Evolutionary conservation across 2,888 invertebrate species (phyloP), one percentile per base, ranked within the genome.

Genomic region (Flabesymbios commensalis): DNA sequence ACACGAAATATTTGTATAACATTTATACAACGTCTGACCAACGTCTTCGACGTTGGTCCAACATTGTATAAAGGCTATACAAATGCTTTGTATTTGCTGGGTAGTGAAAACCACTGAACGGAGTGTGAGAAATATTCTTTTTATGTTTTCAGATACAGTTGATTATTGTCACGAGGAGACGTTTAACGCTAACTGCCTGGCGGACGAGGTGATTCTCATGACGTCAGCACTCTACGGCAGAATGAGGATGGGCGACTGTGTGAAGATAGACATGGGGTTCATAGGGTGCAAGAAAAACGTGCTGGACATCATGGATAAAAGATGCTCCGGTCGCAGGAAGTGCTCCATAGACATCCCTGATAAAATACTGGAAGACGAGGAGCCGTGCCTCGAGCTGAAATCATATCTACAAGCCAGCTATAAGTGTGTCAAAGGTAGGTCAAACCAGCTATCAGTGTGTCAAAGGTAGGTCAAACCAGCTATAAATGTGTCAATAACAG

Each of bases 341-440:
- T 68, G 68, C 48, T 61, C 58, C 26, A 57, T 67, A 19, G 19
- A 29, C 10, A 52, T 68, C 26, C 63, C 65, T 24, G 61, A 61
- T 29, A 33, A 33, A 5, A 33, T 33, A 14, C 64, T 67, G 26
- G 63, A 63, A 41, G 22, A 47, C 29, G 59, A 41, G 39, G 51
- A 61, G 33, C 64, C 64, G 26, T 68, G 68, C 49, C 61, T 63
- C 3, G 65, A 65, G 42, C 65, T 59, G 31, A 57, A 66, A 57
- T 59, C 61, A 14, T 68, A 66, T 47, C 57, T 68, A 45, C 57
- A 64, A 48, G 65, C 65, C 43, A 59, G 57, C 32, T 68, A 59
- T 42, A 47, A 57, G n/a, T 68, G 68, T 22, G 41, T 58, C 14
- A 58, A 66, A 59, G 65, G 68, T 68, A 39, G 39, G 36, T 42